phyloP scores from a whole-genome alignment of 2,113 vertebrate genomes.

The Riparia riparia region DNA sequence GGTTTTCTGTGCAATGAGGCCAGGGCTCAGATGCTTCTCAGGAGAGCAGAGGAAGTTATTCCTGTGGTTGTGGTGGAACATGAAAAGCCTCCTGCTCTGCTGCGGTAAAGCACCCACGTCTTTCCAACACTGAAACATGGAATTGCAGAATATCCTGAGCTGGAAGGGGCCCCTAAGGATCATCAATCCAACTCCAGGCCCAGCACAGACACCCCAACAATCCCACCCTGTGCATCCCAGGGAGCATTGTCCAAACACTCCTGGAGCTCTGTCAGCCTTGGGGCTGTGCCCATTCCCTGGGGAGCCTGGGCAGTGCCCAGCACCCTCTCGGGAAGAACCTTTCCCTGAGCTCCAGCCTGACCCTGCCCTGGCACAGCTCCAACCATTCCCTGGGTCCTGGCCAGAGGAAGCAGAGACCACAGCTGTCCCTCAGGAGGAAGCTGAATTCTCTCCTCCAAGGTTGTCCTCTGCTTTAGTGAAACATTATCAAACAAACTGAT shows the following conservation, averaged over 20 bases:
- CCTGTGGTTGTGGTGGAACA: neutral
- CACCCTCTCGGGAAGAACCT: neutral
- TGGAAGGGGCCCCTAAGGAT: neutral
- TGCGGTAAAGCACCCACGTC: accelerated
- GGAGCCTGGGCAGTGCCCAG: neutral
- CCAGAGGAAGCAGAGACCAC: neutral
- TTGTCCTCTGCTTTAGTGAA: neutral
- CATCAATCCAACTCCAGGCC: accelerated
- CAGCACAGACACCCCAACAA: neutral
- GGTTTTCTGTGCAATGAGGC: neutral
- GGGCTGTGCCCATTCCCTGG: neutral
- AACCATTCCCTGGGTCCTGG: neutral
- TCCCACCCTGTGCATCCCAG: neutral
- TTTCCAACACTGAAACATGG: neutral
- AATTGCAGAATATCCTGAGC: neutral
- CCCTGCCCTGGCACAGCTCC: neutral
- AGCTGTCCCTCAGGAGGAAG: neutral
- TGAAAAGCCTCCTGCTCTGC: neutral
- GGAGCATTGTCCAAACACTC: accelerated
- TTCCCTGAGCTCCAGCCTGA: neutral
- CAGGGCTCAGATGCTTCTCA: neutral
- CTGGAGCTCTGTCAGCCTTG: neutral
- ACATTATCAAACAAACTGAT: neutral
- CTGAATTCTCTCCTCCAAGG: neutral
- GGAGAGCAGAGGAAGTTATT: neutral